A percentile compares a stretch with the other conserved stretches of the same genome.
Evolutionary conservation across 2,797 vertebrate species (phyloP).

Genomic region (Molossus molossus): DNA sequence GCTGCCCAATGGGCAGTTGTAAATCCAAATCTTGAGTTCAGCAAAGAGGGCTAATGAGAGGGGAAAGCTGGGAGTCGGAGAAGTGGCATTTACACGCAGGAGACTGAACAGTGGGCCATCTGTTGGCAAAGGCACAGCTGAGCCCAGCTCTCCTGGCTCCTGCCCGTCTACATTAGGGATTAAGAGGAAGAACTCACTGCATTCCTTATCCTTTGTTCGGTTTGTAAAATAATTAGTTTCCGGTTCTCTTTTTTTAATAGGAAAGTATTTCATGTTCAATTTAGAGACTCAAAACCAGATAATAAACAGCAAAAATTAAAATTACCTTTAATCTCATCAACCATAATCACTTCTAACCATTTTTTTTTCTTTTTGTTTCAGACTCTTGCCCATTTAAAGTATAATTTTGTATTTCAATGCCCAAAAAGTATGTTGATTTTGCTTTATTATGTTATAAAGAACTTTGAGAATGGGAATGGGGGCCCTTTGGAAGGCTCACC

Average conservation of each 20-base stretch:
- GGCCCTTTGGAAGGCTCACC: neutral
- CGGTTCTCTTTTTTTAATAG: neutral
- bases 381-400: neutral
- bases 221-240: neutral
- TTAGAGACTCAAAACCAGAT: neutral
- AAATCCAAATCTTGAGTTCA: conserved; percentile 26
- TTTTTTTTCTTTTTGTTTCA: neutral
- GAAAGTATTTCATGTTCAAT: neutral
- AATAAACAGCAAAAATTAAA: conserved; percentile 34
- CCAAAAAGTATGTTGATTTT: neutral
- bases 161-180: neutral
- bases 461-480: neutral
- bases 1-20: neutral
- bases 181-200: neutral
- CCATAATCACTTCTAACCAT: neutral
- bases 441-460: neutral
- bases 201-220: neutral
- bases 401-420: neutral
- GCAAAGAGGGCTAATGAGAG: neutral
- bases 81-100: neutral
- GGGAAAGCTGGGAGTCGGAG: neutral
- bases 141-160: neutral
- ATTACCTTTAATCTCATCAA: neutral
- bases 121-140: neutral
- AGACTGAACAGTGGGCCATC: neutral